Base-by-base conservation (phyloP, 1,140 invertebrate species). In the Patella vulgata region DNA sequence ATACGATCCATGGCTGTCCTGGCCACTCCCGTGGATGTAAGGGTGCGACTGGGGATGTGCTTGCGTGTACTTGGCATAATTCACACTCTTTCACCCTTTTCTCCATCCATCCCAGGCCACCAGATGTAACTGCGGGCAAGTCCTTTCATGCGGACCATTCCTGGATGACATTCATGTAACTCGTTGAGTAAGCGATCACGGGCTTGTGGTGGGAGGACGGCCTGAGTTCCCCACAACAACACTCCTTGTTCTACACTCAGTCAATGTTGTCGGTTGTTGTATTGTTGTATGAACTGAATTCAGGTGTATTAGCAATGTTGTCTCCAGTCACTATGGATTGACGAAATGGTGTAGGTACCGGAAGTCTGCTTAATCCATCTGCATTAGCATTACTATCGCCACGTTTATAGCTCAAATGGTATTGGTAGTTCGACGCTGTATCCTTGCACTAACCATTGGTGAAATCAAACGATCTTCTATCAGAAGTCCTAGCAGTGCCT, bases 71-170 rank as follows among this genome's bases (percentile, higher is more conserved):
- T 23, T 74, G 66, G 63, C 81, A 84, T 31, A 19, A 50, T 19
- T 33, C 12, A 63, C 68, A 71, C 9, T 17, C 17, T 21, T 33
- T 25, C 2, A 46, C 40, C 21, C 73, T 62, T 19, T 70, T 56
- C 43, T 78, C 73, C 25, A 87, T 88, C 83, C 0, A 87, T 79
- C 2, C 75, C 68, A 36, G 79, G 79, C 85, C 85, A 88, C 75
- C 78, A 87, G 1, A 84, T 66, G 54, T 82, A 81, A 3, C 59
- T 71, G 0, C 85, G 59, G 5, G 85, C 81, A 6, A 80, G 46
- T 11, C 56, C 36, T 63, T 87, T 87, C 70, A 84, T 86, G 50
- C 82, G 73, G 2, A 81, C 73, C 8, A 86, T 82, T 1, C 86
- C 84, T 40, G 79, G 68, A 68, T 87, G 85, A 11, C 70, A 68